A percentile compares a stretch with the other conserved stretches of the same genome.
Conservation (phyloP, 2,888 invertebrate genomes). For the Seira sanloemensis region DNA sequence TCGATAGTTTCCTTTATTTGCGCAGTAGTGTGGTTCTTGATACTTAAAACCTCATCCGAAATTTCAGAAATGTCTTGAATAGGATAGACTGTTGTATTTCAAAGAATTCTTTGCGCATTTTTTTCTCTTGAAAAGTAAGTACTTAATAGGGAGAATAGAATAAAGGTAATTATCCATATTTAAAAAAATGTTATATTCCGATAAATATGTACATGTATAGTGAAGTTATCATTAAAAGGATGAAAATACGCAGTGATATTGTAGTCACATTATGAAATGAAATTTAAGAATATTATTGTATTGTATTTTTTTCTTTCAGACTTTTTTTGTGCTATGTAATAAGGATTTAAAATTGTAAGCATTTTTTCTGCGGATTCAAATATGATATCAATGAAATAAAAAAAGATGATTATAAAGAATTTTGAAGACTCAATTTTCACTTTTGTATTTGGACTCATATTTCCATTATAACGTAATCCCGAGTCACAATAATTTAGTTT, state of each 20-base stretch:
- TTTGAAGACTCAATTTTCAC: too few species aligned
- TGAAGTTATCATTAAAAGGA: neutral
- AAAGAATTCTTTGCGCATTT: neutral
- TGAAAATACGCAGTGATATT: conserved; percentile 41
- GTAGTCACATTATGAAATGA: conserved; percentile 52
- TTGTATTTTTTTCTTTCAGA: conserved; percentile 57
- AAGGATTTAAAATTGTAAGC: conserved; percentile 16
- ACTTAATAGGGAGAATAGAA: neutral
- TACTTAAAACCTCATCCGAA: neutral
- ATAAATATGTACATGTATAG: neutral
- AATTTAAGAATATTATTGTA: conserved; percentile 10
- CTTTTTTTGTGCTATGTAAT: conserved; percentile 58
- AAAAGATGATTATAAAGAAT: conserved; percentile 9
- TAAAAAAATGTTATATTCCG: conserved; percentile 11
- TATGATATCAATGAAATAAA: conserved; percentile 24
- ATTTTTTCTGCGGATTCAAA: conserved; percentile 32
- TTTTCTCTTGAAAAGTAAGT: neutral
- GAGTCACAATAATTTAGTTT: too few species aligned
- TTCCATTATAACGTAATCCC: too few species aligned
- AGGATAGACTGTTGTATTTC: neutral
- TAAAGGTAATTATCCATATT: conserved; percentile 3
- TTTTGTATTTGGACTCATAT: too few species aligned
- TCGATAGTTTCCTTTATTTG: neutral
- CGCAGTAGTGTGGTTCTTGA: neutral
- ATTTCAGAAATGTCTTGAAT: neutral